Conservation (phyloP, 2,888 invertebrate genomes). For the Plebejus melissa region DNA sequence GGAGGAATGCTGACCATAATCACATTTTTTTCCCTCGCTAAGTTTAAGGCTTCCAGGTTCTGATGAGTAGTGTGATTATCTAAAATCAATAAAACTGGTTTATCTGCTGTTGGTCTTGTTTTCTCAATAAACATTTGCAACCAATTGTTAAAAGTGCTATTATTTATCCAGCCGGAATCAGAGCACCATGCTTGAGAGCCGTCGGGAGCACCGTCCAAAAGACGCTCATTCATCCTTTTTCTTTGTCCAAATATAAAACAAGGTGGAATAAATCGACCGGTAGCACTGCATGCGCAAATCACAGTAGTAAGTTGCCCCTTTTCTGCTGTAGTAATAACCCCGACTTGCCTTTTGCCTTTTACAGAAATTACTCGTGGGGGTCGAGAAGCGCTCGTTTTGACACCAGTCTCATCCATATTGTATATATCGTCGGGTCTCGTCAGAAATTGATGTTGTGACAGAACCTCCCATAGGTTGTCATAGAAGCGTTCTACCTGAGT, state of each 20-base stretch:
- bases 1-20: conserved; percentile 8
- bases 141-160: not conserved
- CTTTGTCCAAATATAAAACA: conserved; percentile 43
- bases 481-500: not conserved
- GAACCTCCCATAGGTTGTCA: not conserved
- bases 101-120: conserved; percentile 2
- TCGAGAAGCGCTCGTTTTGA: conserved; percentile 16
- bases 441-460: not conserved
- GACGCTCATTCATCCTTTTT: conserved; percentile 39
- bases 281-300: conserved; percentile 37
- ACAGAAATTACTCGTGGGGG: not conserved
- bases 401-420: conserved; percentile 31
- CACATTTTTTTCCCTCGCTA: not conserved
- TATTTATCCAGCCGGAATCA: conserved; percentile 4
- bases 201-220: conserved; percentile 39
- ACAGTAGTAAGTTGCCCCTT: conserved; percentile 37
- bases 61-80: conserved; percentile 7
- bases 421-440: conserved; percentile 21
- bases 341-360: not conserved
- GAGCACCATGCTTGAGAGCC: conserved; percentile 35
- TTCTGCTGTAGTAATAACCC: conserved; percentile 20
- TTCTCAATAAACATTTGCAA: not conserved
- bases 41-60: not conserved
- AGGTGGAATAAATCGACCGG: conserved; percentile 43
- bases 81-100: conserved; percentile 2